Percentiles rank a stretch among this genome's conserved stretches.
Evolutionary conservation across 2,113 vertebrate species (phyloP).

Genomic region (Solea solea): DNA sequence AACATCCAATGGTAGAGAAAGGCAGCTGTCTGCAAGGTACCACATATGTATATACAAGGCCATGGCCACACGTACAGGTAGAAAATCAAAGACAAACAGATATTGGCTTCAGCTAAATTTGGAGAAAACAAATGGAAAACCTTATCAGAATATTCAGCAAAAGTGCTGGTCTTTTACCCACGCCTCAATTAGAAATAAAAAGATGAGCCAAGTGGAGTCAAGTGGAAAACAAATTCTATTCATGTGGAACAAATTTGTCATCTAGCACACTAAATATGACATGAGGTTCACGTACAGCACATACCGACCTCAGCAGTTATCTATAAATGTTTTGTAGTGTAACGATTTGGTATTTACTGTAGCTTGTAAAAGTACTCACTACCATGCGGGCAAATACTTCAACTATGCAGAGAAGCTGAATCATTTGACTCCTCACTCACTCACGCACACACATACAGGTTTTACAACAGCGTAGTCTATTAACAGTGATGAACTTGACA

Average conservation of each 20-base stretch:
- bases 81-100: constrained; percentile 40
- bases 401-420: constrained; percentile 25
- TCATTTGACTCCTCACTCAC: constrained; percentile 33
- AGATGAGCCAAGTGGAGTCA: too few species aligned
- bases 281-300: background rate
- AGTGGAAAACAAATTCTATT: too few species aligned
- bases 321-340: background rate
- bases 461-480: constrained; percentile 44
- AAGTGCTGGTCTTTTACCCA: too few species aligned
- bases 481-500: constrained; percentile 47
- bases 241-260: too few species aligned
- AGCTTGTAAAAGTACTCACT: background rate
- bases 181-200: too few species aligned
- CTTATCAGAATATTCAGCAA: too few species aligned
- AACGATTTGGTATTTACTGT: background rate
- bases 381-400: background rate
- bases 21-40: constrained; percentile 18
- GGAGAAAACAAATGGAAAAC: background rate
- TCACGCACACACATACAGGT: constrained; percentile 21
- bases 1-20: constrained; percentile 25
- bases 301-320: background rate
- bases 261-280: constrained; percentile 7
- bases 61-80: constrained; percentile 1
- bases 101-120: constrained; percentile 38
- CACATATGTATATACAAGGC: background rate